Evolutionary conservation across 2,797 vertebrate species (phyloP), one percentile per base, ranked within the genome.

Genomic region (Octomys mimax): DNA sequence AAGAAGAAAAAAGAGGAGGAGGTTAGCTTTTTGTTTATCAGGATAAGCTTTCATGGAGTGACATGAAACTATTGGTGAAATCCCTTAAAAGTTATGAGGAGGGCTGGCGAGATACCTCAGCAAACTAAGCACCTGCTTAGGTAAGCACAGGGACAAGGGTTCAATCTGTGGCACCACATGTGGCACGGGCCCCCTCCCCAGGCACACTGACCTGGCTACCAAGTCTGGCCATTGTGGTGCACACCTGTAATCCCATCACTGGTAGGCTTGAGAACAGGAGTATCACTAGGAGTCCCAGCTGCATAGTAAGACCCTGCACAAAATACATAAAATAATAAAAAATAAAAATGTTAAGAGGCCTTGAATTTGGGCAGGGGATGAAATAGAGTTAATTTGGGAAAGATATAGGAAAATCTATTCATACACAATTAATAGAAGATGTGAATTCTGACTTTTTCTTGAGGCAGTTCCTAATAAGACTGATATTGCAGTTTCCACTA

Each of bases 391-490:
- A 75, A 57, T 86, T 79, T 88, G 36, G 31, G 31, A 86, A 96
- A 66, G 24, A 73, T 46, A 89, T 24, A 78, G 26, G 59, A 96
- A 90, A 81, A 78, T 83, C 21, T 79, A 88, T 33, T 16, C 54
- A 26, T 70, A 71, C 46, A 64, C 91, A 88, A 87, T 91, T 95
- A 93, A 92, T 46, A 46, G 78, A 92, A 75, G 36, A 77, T 93
- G 59, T 77, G n/a, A 88, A 91, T 89, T 95, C 96, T 75, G 28
- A 77, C 52, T 94, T 94, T 97, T 94, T 95, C 54, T 61, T 68
- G 79, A 94, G 83, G 61, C 71, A 93, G 46, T 91, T 94, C 93
- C 91, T 68, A 96, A 86, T 92, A 75, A 46, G 70, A 61, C 82
- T 89, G 19, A 80, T 94, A 92, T 88, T 93, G 36, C 19, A 61